A percentile compares a stretch with the other conserved stretches of the same genome.
These are phyloP conservation scores for Limnodromus scolopaceus DNA, from an alignment of 2,797 vertebrate genomes.

Conservation along the genomic window DNA sequence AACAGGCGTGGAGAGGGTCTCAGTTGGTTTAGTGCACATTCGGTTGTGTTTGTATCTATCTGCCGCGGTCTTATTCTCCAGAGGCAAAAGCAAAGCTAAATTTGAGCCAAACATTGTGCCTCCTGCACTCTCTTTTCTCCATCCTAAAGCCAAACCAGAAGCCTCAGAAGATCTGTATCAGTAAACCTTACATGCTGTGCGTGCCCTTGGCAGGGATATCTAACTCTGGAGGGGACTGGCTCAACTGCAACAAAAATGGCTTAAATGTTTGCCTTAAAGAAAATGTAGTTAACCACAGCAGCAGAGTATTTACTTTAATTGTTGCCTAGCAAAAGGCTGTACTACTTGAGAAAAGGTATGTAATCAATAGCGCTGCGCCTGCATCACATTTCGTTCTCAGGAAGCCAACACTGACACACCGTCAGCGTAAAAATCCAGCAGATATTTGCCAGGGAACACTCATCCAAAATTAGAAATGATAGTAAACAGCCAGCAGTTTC, in stretches of 20 bases:
- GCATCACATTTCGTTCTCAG: background rate
- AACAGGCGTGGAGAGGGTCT: background rate
- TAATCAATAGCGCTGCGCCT: accelerated
- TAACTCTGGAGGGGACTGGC: background rate
- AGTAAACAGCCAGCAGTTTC: background rate
- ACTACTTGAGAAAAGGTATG: background rate
- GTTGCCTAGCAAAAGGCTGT: conserved; percentile 1
- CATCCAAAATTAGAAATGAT: background rate
- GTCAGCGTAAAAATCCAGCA: background rate
- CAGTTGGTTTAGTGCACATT: background rate
- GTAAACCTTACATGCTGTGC: background rate
- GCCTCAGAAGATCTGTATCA: background rate
- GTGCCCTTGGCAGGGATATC: background rate
- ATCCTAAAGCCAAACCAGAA: background rate
- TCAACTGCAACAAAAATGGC: background rate
- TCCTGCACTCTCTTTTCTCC: background rate
- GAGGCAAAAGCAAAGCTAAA: conserved; percentile 37
- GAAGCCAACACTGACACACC: background rate
- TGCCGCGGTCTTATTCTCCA: background rate
- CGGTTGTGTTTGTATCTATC: background rate
- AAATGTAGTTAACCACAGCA: background rate
- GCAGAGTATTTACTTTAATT: background rate
- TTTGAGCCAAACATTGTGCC: background rate
- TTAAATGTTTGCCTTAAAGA: background rate
- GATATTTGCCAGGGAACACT: background rate